phyloP scores from a whole-genome alignment of 2,797 vertebrate species.

The Harpagifer antarcticus region DNA sequence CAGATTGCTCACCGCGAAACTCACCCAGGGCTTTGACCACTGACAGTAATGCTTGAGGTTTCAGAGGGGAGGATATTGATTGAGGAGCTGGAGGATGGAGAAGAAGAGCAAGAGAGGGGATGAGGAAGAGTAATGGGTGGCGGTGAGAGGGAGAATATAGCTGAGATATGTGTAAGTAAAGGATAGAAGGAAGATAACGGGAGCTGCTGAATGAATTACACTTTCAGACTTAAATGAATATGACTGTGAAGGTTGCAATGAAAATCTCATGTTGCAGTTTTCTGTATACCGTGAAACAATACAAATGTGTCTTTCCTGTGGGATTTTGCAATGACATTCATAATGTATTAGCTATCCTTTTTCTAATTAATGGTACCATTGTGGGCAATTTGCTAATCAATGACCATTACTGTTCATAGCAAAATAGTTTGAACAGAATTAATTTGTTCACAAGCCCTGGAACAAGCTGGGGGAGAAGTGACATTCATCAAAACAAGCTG shows the following conservation, averaged over 20 bases:
- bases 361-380: neutral
- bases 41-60: conserved; percentile 54
- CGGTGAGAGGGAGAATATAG: conserved; percentile 13
- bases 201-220: neutral
- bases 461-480: neutral
- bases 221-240: too few species aligned
- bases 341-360: neutral
- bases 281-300: neutral
- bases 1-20: conserved; percentile 56
- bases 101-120: neutral
- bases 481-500: too few species aligned
- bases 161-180: conserved; percentile 20
- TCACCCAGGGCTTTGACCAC: conserved; percentile 57
- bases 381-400: neutral
- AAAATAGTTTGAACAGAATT: neutral
- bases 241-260: too few species aligned
- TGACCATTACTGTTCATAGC: neutral
- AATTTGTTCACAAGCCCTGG: neutral
- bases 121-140: conserved; percentile 26
- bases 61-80: conserved; percentile 61
- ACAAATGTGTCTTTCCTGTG: too few species aligned
- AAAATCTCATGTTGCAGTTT: too few species aligned
- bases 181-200: conserved; percentile 27
- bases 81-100: conserved; percentile 44
- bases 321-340: neutral